A percentile compares a stretch with the other conserved stretches of the same genome.
Evolutionary conservation across 2,888 invertebrate species (phyloP).

Genomic region (Gryllus longicercus): DNA sequence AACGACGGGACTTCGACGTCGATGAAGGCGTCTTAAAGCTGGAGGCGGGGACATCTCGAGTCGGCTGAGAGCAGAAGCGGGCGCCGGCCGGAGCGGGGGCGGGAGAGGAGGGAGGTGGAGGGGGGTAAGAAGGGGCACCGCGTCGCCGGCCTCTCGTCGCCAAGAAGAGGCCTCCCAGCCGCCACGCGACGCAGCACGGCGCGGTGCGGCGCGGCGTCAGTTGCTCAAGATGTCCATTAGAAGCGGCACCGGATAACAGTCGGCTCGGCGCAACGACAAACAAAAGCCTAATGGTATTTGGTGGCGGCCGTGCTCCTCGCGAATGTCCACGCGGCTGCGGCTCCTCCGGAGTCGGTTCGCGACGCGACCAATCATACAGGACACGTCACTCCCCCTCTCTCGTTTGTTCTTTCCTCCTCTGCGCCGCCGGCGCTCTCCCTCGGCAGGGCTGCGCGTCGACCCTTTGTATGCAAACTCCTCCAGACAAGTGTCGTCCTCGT

Average conservation of each 20-base stretch:
- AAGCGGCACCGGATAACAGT: background rate
- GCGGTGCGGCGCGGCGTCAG: background rate
- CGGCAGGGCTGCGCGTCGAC: background rate
- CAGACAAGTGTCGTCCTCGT: background rate
- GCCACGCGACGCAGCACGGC: background rate
- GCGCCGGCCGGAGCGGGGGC: too few relatives aligned
- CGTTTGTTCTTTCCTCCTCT: background rate
- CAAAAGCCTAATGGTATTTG: background rate
- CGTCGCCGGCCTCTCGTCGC: too few relatives aligned
- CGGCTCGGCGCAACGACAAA: background rate
- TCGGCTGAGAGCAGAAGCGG: too few relatives aligned
- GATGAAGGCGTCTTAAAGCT: too few relatives aligned
- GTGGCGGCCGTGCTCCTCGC: background rate
- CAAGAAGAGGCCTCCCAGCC: background rate
- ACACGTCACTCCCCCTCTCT: background rate
- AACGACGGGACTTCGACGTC: too few relatives aligned
- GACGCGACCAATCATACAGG: conserved; percentile 5
- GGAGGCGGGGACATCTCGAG: too few relatives aligned
- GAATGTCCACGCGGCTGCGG: background rate
- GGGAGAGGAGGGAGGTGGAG: too few relatives aligned
- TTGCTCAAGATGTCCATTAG: background rate
- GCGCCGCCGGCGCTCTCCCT: background rate
- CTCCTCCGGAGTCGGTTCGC: background rate
- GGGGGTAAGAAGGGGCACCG: too few relatives aligned
- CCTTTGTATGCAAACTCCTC: conserved; percentile 17